These are phyloP conservation scores for Antedon mediterranea DNA, from an alignment of 53 echinoderm and acorn worm genomes.

Conservation along the genomic window DNA sequence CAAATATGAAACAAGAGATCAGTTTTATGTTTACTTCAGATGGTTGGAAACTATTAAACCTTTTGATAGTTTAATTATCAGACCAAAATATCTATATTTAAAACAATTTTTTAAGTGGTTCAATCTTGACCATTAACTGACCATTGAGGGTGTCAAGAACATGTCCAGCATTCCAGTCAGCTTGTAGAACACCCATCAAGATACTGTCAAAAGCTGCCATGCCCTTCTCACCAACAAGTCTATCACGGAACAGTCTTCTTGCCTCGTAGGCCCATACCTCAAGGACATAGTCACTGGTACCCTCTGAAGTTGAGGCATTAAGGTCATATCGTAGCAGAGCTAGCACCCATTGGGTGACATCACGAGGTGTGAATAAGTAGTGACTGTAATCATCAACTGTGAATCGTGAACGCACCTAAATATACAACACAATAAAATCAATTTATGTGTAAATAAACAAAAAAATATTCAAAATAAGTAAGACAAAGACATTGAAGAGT, in stretches of 20 bases:
- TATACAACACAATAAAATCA: not conserved
- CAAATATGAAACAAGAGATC: too few relatives aligned
- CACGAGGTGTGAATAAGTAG: slow-evolving; percentile 96
- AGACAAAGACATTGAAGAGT: too few relatives aligned
- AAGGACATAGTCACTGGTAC: slow-evolving; percentile 66
- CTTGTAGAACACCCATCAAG: slow-evolving; percentile 59
- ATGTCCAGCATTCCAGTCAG: slow-evolving; percentile 97
- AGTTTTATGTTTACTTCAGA: too few relatives aligned
- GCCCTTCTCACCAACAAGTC: slow-evolving; percentile 71
- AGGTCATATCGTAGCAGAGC: slow-evolving; percentile 92
- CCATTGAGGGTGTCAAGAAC: slow-evolving; percentile 61
- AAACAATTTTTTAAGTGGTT: too few relatives aligned
- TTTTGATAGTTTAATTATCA: not conserved
- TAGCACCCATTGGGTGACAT: slow-evolving; percentile 90
- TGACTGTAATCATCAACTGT: slow-evolving; percentile 94
- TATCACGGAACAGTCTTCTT: slow-evolving; percentile 64
- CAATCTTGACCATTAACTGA: slow-evolving; percentile 13
- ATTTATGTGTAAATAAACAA: too few relatives aligned
- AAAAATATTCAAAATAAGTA: too few relatives aligned
- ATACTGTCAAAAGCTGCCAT: slow-evolving; percentile 71
- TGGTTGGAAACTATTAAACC: too few relatives aligned
- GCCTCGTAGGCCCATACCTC: slow-evolving; percentile 98
- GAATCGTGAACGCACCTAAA: slow-evolving; percentile 68
- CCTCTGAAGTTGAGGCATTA: slow-evolving; percentile 43
- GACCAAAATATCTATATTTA: not conserved